These are phyloP conservation scores for Sericinus montela DNA, from an alignment of 2,888 invertebrate genomes.

Conservation along the genomic window DNA sequence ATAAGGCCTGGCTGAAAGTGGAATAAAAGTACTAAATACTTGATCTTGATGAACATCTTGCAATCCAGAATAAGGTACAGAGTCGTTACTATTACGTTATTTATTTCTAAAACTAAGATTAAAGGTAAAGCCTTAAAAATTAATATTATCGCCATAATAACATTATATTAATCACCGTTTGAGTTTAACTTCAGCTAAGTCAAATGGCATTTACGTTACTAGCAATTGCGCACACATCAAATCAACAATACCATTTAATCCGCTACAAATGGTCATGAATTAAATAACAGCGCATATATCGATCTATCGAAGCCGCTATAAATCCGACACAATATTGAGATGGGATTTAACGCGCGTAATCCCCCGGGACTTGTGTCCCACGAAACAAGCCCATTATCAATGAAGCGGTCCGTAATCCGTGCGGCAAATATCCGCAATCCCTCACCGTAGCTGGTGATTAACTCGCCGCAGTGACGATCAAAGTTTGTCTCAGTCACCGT, in stretches of 20 bases:
- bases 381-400: constrained; percentile 38
- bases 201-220: background rate
- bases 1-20: no score
- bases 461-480: constrained; percentile 35
- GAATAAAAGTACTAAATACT: no score
- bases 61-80: no score
- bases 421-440: constrained; percentile 47
- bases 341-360: constrained; percentile 22
- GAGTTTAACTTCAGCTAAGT: no score
- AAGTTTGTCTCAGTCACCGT: constrained; percentile 30
- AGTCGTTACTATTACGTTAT: no score
- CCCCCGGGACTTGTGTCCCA: constrained; percentile 24
- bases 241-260: background rate
- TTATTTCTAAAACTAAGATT: no score
- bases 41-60: no score
- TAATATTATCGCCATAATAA: no score
- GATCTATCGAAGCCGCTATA: constrained; percentile 3
- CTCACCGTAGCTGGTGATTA: constrained; percentile 46
- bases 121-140: no score
- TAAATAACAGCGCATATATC: constrained; percentile 4
- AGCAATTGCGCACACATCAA: background rate
- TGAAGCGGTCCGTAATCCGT: constrained; percentile 43
- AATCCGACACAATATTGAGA: background rate
- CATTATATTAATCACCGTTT: no score
- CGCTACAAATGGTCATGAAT: constrained; percentile 5